A percentile compares a stretch with the other conserved stretches of the same genome.
Evolutionary conservation across 2,888 invertebrate genomes (phyloP).

Genomic region (Patella depressa): DNA sequence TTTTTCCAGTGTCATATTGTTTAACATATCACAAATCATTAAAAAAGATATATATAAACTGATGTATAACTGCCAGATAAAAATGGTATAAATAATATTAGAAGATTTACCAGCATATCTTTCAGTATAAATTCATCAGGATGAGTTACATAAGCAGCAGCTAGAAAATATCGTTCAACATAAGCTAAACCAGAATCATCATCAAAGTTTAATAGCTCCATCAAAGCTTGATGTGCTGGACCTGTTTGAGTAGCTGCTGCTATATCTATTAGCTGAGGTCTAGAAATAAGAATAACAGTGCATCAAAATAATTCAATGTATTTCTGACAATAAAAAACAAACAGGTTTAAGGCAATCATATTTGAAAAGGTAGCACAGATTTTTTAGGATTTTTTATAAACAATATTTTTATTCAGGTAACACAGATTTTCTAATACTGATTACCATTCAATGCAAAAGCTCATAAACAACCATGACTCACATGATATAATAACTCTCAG

Average conservation of each 20-base stretch:
- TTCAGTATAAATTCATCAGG: conserved; percentile 75
- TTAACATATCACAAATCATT: too few relatives aligned
- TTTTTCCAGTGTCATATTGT: too few relatives aligned
- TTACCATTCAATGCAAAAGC: neutral
- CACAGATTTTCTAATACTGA: too few relatives aligned
- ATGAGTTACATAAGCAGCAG: conserved; percentile 79
- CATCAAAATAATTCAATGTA: conserved; percentile 13
- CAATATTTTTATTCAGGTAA: too few relatives aligned
- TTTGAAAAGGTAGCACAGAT: too few relatives aligned
- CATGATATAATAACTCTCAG: conserved; percentile 76
- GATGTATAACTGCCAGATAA: too few relatives aligned
- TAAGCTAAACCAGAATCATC: conserved; percentile 74
- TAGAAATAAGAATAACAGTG: conserved; percentile 56
- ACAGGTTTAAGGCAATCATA: neutral
- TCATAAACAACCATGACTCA: conserved; percentile 46
- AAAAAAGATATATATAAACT: too few relatives aligned
- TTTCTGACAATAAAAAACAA: neutral
- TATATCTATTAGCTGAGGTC: conserved; percentile 80
- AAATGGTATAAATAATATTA: too few relatives aligned
- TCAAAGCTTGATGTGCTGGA: conserved; percentile 79
- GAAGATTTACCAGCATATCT: conserved; percentile 59
- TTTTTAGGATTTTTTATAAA: too few relatives aligned
- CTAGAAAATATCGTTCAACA: conserved; percentile 83
- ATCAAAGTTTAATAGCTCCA: conserved; percentile 76
- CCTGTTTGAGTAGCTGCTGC: conserved; percentile 81